Percentiles rank a stretch among this genome's conserved stretches.
phyloP scores from a whole-genome alignment of 2,113 vertebrate genomes.

The Desmodus rotundus region DNA sequence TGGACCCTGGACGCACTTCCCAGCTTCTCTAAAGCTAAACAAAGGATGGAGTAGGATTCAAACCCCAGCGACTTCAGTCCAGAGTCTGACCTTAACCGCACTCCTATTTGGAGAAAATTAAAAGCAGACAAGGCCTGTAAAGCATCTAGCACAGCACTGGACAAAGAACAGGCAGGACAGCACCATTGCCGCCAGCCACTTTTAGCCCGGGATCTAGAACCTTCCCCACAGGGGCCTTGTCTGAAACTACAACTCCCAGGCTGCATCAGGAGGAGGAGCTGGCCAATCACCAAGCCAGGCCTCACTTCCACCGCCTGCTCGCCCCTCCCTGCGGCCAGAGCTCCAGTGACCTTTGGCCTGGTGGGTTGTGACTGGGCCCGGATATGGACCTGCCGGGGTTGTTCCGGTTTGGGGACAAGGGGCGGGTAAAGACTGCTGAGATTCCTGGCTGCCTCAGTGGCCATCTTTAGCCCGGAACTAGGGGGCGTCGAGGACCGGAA shows the following conservation, averaged over 20 bases:
- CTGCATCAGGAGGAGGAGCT: neutral
- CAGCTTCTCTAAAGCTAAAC: neutral
- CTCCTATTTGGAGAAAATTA: neutral
- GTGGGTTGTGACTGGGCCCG: rapidly evolving
- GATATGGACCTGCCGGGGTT: rapidly evolving
- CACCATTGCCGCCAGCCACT: neutral
- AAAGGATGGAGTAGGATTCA: neutral
- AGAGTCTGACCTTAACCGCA: neutral
- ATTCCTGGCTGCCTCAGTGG: neutral
- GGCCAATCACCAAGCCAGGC: constrained; percentile 15
- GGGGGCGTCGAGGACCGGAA: neutral
- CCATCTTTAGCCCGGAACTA: neutral
- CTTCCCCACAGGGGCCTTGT: rapidly evolving
- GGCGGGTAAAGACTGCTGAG: neutral
- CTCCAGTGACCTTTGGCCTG: rapidly evolving
- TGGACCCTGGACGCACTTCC: neutral
- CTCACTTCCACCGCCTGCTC: rapidly evolving
- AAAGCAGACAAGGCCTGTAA: neutral
- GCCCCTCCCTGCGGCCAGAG: rapidly evolving
- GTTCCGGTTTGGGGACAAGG: too few relatives aligned
- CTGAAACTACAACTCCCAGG: constrained; percentile 34
- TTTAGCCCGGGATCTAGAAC: neutral
- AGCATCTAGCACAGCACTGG: neutral
- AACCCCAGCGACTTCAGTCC: neutral
- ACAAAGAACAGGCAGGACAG: neutral